These are phyloP conservation scores for Actinopyga echinites DNA, from an alignment of 53 echinoderm and acorn worm genomes.

Conservation along the genomic window DNA sequence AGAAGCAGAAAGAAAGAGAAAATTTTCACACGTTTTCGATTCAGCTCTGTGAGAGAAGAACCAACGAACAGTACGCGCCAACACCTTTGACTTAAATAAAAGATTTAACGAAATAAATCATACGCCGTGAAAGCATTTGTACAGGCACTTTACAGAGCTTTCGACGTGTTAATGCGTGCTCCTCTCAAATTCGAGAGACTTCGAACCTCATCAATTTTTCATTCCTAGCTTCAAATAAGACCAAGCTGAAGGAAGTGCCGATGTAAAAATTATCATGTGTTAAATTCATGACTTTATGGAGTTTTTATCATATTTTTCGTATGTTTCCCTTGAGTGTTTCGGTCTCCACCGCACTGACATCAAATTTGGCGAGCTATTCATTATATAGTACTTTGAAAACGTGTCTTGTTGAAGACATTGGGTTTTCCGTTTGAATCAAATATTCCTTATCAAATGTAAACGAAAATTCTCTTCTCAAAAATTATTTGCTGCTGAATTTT, in stretches of 20 bases:
- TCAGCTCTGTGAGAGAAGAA: constrained; percentile 19
- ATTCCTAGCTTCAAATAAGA: constrained; percentile 37
- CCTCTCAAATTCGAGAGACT: constrained; percentile 19
- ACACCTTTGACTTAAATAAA: constrained; percentile 36
- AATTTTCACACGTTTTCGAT: constrained; percentile 38
- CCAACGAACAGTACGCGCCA: constrained; percentile 40
- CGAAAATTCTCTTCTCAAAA: no score
- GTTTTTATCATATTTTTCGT: constrained; percentile 12
- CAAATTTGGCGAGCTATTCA: no score
- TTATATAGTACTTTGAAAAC: no score
- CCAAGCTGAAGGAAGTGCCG: constrained; percentile 23
- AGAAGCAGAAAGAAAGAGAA: constrained; percentile 6
- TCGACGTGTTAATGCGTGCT: constrained; percentile 38
- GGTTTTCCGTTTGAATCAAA: no score
- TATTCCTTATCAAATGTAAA: no score
- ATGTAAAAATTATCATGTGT: constrained; percentile 34
- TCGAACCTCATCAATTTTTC: constrained; percentile 32
- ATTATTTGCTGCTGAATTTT: no score
- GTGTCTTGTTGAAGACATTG: no score
- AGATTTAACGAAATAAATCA: constrained; percentile 46
- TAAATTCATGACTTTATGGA: constrained; percentile 36
- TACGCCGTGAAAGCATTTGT: constrained; percentile 47
- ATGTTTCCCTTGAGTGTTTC: background rate
- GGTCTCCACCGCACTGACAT: no score
- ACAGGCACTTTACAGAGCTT: constrained; percentile 35